Conservation (phyloP, 2,797 vertebrate genomes). For the Cichlasoma orientale region DNA sequence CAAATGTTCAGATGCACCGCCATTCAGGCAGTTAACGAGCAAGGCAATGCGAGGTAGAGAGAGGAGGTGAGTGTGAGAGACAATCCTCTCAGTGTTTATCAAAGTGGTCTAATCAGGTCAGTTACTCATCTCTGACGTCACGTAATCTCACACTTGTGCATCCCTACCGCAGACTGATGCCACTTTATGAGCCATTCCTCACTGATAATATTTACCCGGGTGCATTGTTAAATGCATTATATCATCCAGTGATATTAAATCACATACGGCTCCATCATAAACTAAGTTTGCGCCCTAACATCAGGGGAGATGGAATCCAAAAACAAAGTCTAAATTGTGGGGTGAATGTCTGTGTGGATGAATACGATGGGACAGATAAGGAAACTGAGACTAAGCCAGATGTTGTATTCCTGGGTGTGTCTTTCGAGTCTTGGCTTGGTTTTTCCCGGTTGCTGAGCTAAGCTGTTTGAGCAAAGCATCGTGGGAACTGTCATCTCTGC, state of each 20-base stretch:
- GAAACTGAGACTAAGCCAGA: conserved; percentile 75
- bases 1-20: conserved; percentile 51
- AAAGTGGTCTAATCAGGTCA: conserved; percentile 77
- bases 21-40: conserved; percentile 51
- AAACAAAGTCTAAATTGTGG: conserved; percentile 54
- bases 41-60: conserved; percentile 36
- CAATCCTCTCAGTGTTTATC: conserved; percentile 69
- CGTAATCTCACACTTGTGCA: conserved; percentile 68
- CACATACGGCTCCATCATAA: conserved; percentile 64
- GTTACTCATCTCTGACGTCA: conserved; percentile 75
- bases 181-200: conserved; percentile 70
- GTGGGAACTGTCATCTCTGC: conserved; percentile 76
- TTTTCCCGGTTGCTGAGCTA: conserved; percentile 83
- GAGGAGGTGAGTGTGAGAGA: conserved; percentile 59
- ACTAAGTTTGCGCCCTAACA: conserved; percentile 61
- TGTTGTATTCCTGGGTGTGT: conserved; percentile 77
- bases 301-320: conserved; percentile 63
- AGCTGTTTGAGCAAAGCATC: conserved; percentile 80
- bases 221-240: conserved; percentile 66
- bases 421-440: conserved; percentile 51
- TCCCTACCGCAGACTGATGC: conserved; percentile 64
- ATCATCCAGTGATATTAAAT: conserved; percentile 68
- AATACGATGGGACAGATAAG: conserved; percentile 71
- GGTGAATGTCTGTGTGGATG: conserved; percentile 59
- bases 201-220: conserved; percentile 68